A percentile compares a stretch with the other conserved stretches of the same genome.
Evolutionary conservation across 1,140 invertebrate species (phyloP).

Genomic region (Stegodyphus dumicola): DNA sequence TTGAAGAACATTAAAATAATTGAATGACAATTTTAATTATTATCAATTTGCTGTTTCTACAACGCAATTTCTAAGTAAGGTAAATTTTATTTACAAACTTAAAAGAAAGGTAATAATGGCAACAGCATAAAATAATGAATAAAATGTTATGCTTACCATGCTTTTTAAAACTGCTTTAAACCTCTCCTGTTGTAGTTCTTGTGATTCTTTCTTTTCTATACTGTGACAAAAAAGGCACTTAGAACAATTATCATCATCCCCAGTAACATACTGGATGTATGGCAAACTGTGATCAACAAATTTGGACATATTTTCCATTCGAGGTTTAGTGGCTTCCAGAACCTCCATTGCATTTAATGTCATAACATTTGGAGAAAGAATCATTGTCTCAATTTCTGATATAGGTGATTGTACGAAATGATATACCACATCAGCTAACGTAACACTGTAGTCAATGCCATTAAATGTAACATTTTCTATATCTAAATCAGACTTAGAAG

Average conservation of each 20-base stretch:
- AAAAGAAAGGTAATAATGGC: no score
- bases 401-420: background rate
- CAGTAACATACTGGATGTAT: background rate
- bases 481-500: background rate
- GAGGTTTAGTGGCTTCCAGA: background rate
- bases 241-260: background rate
- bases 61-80: no score
- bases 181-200: no score
- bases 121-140: no score
- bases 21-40: no score
- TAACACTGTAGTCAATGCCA: background rate
- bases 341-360: background rate
- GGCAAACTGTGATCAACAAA: background rate
- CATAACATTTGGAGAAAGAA: background rate
- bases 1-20: no score
- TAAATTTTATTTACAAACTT: no score
- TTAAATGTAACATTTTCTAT: background rate
- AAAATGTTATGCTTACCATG: no score
- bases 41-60: no score
- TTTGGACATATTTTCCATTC: background rate
- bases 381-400: background rate
- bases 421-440: background rate
- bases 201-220: background rate
- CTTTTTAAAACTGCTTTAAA: no score
- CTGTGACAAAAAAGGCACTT: background rate